Evolutionary conservation across 2,797 vertebrate genomes (phyloP), one percentile per base, ranked within the genome.

Genomic region (Amphiprion clarkii): DNA sequence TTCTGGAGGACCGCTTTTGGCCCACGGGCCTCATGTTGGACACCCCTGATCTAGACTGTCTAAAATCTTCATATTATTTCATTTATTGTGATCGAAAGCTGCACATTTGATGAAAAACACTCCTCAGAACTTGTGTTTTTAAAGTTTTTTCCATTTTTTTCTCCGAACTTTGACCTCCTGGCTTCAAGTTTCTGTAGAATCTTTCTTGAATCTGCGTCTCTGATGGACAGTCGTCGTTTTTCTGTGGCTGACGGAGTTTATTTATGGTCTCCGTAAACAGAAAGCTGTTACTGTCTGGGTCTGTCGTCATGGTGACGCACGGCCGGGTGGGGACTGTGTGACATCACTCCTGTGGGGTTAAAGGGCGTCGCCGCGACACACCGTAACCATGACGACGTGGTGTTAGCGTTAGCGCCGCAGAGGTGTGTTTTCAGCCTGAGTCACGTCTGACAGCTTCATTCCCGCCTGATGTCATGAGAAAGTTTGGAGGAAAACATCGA

Each of bases 291-390:
- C 63, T 81, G 54, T 51, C 27, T 27, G 27, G 27, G 63, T 74
- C 64, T 27, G 61, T 40, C 76, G 66, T 83, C 78, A 69, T 27
- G 14, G 23, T 89, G 84, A 90, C 75, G 84, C 89, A 87, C 57
- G 46, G 29, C 53, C 10, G 71, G 88, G 90, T 74, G 82, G 87
- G 75, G 88, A 54, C 81, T 19, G 0, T 52, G 71, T 91, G 85
- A 91, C 88, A 84, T 91, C 88, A 89, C 73, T 89, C 87, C 83
- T 79, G 48, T 72, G 71, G 79, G 85, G 85, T 86, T 85, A 82
- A 46, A 83, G 85, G 84, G 87, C 29, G 87, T 86, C 62, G 27
- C 78, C 63, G 60, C 75, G 76, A 80, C 75, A 77, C 67, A 65
- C 46, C 13, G 58, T 72, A 76, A 83, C 84, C 78, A 80, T 82